Base-by-base conservation (phyloP, 2,113 vertebrate species). In the Reinhardtius hippoglossoides region DNA sequence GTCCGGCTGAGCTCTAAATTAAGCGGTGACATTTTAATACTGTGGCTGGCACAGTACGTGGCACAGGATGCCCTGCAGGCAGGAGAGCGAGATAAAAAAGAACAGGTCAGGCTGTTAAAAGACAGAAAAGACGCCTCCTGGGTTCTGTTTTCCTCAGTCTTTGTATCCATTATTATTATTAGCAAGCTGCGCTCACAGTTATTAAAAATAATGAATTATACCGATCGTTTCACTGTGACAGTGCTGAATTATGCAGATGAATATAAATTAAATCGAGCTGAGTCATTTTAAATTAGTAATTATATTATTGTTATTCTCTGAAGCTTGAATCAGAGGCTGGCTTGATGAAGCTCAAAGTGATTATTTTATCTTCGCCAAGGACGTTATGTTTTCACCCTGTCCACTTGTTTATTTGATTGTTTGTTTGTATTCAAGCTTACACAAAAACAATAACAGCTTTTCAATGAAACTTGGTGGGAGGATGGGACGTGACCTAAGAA, bases 1-100 rank as follows among this genome's bases (percentile, higher is more conserved):
- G 55, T 77, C 67, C 42, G 37, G 76, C 73, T 57, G 56, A 60
- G 81, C 46, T 78, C 70, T 60, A 71, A 87, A 93, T 80, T 77
- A 72, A 85, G 69, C 74, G 52, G 68, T 92, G 87, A 90, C 89
- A 83, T 87, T 86, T 89, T 78, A 85, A 82, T 87, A 71, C n/a
- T 1, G 44, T 78, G 59, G 6, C 6, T 31, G 31, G 31, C 31
- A 31, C 31, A 31, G 31, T 31, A 31, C 31, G 31, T 31, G 31
- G 31, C 31, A 5, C 31, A 31, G 16, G 67, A 75, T 27, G 85
- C 87, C 77, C 71, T 62, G 67, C 68, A 24, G 67, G 56, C 64
- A 52, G 60, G 24, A 72, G 55, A 64, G 56, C 18, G 6, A 61
- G 79, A 86, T 82, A 57, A 82, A 54, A 54, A 40, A 23, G 89